These are phyloP conservation scores for Porites lutea DNA, from an alignment of 64 coral and sea anemone species.

Conservation along the genomic window DNA sequence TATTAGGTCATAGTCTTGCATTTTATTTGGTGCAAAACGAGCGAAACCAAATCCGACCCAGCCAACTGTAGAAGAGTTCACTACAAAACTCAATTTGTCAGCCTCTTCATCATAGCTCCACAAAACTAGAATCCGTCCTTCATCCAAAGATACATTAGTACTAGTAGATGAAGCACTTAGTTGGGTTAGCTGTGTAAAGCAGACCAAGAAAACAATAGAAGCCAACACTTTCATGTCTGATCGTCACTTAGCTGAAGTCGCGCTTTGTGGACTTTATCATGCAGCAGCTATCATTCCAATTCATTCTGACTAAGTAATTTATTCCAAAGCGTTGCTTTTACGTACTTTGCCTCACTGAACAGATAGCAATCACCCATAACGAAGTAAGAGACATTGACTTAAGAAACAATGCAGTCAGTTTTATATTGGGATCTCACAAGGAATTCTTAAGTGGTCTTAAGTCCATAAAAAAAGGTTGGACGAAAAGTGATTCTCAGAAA, in stretches of 20 bases:
- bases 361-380: too few species aligned
- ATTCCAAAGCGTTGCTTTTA: too few species aligned
- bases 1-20: neutral
- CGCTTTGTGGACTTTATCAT: too few species aligned
- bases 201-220: neutral
- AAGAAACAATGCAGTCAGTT: too few species aligned
- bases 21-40: conserved; percentile 6
- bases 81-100: neutral
- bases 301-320: too few species aligned
- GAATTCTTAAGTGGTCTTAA: too few species aligned
- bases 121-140: neutral
- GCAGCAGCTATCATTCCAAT: too few species aligned
- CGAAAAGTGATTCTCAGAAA: too few species aligned
- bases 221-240: neutral
- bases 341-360: too few species aligned
- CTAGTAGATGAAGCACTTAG: neutral
- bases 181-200: neutral
- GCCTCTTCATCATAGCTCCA: neutral
- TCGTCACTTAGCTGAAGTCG: neutral
- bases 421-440: too few species aligned
- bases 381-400: too few species aligned
- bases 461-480: too few species aligned
- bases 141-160: neutral
- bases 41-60: conserved; percentile 1
- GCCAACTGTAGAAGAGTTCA: neutral